Base-by-base conservation (phyloP, 2,888 invertebrate genomes). In the Stenchaetothrips biformis region DNA sequence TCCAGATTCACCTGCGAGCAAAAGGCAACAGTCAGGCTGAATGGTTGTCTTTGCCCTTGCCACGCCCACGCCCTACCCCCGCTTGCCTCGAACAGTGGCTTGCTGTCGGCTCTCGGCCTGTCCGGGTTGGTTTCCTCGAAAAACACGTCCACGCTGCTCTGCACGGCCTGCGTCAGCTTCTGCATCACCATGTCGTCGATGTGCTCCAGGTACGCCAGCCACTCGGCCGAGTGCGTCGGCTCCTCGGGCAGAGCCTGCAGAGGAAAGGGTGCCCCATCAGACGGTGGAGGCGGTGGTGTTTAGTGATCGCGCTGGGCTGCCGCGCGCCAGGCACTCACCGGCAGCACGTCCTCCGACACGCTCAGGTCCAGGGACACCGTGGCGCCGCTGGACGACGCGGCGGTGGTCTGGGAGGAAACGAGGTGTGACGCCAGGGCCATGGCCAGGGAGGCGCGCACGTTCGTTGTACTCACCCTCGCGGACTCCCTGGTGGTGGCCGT, bases 61-160 rank as follows among this genome's bases (percentile, higher is more conserved):
- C 53, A 11, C 8, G 18, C 13, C 16, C 53, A 11, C 53, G 13
- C 13, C 13, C 53, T 13, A 18, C 53, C 18, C 53, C 4, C 53
- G 25, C 67, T n/a, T 11, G 25, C 67, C 87, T 95, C 93, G 87
- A 96, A 92, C 67, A 97, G 90, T 0, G 96, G 94, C 9, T 89
- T 85, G 48, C 91, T 90, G 2, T 88, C 88, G 82, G 88, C 88
- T 81, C 89, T 88, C 59, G 88, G 85, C 84, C 91, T 88, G 82
- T 89, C 88, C 59, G 88, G 85, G 84, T 91, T 88, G 82, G 91
- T 93, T 85, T 93, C 92, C 47, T 85, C 87, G 59, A 91, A 87
- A 81, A 93, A 90, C 81, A 91, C 88, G 81, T 88, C 85, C 77
- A 92, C 85, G 84, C 92, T 92, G 27, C 74, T 49, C 80, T 37